Evolutionary conservation across 2,888 invertebrate species (phyloP).

Genomic region (Tetropium fuscum): DNA sequence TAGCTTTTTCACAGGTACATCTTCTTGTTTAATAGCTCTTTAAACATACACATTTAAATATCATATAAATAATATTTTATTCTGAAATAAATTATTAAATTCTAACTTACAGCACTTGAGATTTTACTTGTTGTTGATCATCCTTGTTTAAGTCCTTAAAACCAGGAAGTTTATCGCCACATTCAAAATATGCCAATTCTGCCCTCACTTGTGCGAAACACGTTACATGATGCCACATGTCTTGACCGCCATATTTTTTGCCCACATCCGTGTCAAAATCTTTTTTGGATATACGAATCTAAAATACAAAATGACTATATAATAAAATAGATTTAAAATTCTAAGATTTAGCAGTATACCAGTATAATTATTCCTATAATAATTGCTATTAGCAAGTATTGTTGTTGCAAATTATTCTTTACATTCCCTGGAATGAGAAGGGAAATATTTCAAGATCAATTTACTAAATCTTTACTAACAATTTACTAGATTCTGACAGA

Average conservation of each 20-base stretch:
- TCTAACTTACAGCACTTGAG: constrained; percentile 73
- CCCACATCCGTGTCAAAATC: constrained; percentile 87
- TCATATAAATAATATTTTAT: background rate
- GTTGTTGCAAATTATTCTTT: too few species aligned
- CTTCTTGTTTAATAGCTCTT: constrained; percentile 68
- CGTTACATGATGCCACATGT: constrained; percentile 91
- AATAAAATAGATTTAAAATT: constrained; percentile 5
- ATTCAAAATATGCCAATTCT: constrained; percentile 79
- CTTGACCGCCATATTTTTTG: constrained; percentile 83
- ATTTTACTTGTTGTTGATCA: constrained; percentile 76
- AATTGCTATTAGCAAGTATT: too few species aligned
- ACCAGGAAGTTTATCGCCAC: constrained; percentile 82
- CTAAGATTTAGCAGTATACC: background rate
- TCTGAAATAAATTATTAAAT: too few species aligned
- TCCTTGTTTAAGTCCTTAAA: constrained; percentile 76
- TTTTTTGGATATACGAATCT: constrained; percentile 83
- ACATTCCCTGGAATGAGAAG: too few species aligned
- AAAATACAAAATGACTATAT: constrained; percentile 21
- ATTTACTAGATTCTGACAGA: too few species aligned
- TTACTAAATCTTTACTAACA: too few species aligned
- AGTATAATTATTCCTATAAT: background rate
- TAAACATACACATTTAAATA: background rate
- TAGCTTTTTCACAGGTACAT: constrained; percentile 76
- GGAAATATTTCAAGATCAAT: too few species aligned
- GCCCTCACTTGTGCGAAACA: constrained; percentile 86